phyloP scores from a whole-genome alignment of 2,113 vertebrate genomes.

The Tursiops truncatus region DNA sequence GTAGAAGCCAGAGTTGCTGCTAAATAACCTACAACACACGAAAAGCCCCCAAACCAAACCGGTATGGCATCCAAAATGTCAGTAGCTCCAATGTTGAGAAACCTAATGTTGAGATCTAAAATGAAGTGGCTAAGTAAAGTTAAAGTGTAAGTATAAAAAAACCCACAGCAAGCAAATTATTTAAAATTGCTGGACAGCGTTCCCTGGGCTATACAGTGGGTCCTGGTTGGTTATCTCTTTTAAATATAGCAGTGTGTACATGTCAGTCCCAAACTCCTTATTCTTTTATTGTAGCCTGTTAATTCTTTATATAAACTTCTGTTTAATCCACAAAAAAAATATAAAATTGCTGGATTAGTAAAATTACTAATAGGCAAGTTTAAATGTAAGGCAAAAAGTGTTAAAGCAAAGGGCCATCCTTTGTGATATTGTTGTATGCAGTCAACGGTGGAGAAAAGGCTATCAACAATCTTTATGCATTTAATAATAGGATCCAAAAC shows the following conservation, averaged over 20 bases:
- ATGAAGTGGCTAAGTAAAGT: background rate
- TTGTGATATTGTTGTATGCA: background rate
- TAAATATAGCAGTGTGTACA: background rate
- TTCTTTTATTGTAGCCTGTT: background rate
- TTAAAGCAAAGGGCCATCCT: background rate
- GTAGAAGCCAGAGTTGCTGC: background rate
- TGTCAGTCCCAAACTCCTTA: background rate
- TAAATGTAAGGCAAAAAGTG: background rate
- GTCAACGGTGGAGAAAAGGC: background rate
- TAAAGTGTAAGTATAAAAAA: background rate
- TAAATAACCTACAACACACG: background rate
- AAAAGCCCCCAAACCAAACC: too few relatives aligned
- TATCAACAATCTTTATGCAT: background rate
- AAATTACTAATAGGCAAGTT: background rate
- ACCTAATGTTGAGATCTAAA: background rate
- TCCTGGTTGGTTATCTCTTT: background rate
- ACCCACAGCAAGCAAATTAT: background rate
- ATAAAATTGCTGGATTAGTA: background rate
- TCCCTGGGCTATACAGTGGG: background rate
- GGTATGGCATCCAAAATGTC: background rate
- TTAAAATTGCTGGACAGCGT: background rate
- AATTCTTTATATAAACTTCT: background rate
- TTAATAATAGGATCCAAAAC: background rate
- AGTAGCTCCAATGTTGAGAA: background rate
- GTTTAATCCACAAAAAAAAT: background rate